These are phyloP conservation scores for Dryobotodes eremita DNA, from an alignment of 2,888 invertebrate species.

Conservation along the genomic window DNA sequence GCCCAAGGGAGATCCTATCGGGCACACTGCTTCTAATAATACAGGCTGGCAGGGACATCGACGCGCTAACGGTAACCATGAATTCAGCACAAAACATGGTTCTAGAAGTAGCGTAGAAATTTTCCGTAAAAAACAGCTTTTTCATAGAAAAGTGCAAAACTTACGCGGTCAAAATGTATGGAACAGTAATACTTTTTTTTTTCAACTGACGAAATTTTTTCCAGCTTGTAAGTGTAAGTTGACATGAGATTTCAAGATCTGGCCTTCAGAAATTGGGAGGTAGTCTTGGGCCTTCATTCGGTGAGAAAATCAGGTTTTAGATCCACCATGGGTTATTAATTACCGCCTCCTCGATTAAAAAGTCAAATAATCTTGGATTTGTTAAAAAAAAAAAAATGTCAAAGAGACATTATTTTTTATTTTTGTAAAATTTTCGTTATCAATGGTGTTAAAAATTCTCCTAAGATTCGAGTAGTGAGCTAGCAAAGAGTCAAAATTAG, in stretches of 20 bases:
- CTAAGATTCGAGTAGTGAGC: constrained; percentile 32
- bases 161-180: no score
- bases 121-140: no score
- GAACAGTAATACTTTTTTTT: no score
- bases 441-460: constrained; percentile 16
- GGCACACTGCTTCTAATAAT: no score
- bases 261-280: not conserved
- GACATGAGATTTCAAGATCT: constrained; percentile 8
- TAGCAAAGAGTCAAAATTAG: constrained; percentile 43
- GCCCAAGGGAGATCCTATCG: no score
- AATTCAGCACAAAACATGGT: no score
- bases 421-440: constrained; percentile 29
- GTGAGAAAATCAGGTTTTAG: not conserved
- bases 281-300: not conserved
- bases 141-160: no score
- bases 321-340: not conserved
- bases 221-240: not conserved
- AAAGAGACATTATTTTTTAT: constrained; percentile 22
- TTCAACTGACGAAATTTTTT: no score
- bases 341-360: constrained; percentile 14
- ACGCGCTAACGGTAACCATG: no score
- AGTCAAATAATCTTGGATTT: constrained; percentile 22
- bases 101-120: no score
- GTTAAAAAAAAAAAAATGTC: constrained; percentile 10
- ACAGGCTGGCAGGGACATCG: no score